Evolutionary conservation across 2,888 invertebrate genomes (phyloP).

Genomic region (Melinaea menophilus): DNA sequence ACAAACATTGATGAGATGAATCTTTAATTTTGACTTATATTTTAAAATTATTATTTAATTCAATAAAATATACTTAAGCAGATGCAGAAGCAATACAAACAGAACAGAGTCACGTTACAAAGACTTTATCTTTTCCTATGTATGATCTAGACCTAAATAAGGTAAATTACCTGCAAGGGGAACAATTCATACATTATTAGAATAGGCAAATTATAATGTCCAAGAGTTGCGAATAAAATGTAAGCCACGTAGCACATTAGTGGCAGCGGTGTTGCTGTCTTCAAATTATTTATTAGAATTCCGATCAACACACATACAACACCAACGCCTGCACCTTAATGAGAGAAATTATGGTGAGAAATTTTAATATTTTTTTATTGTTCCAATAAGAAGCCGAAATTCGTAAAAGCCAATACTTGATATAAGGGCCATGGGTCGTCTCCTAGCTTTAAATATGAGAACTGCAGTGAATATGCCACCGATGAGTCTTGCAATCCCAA

Average conservation of each 20-base stretch:
- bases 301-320: neutral
- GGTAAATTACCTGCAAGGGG: conserved; percentile 13
- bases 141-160: neutral
- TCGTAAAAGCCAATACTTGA: conserved; percentile 6
- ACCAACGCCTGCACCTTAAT: conserved; percentile 14
- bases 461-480: conserved; percentile 11
- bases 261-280: conserved; percentile 8
- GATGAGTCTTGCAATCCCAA: conserved; percentile 11
- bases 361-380: neutral
- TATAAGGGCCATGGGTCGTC: conserved; percentile 11
- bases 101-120: too few relatives aligned
- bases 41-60: too few relatives aligned
- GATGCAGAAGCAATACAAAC: too few relatives aligned
- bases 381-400: neutral
- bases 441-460: conserved; percentile 13
- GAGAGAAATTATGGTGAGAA: neutral
- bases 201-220: conserved; percentile 14
- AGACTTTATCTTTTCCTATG: neutral
- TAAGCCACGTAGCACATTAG: conserved; percentile 8
- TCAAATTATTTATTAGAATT: conserved; percentile 7
- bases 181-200: conserved; percentile 16
- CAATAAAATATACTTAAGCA: too few relatives aligned
- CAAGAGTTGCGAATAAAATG: conserved; percentile 15
- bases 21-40: too few relatives aligned
- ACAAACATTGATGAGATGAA: too few relatives aligned